Evolutionary conservation across 2,113 vertebrate species (phyloP).

Genomic region (Ceyx cyanopectus): DNA sequence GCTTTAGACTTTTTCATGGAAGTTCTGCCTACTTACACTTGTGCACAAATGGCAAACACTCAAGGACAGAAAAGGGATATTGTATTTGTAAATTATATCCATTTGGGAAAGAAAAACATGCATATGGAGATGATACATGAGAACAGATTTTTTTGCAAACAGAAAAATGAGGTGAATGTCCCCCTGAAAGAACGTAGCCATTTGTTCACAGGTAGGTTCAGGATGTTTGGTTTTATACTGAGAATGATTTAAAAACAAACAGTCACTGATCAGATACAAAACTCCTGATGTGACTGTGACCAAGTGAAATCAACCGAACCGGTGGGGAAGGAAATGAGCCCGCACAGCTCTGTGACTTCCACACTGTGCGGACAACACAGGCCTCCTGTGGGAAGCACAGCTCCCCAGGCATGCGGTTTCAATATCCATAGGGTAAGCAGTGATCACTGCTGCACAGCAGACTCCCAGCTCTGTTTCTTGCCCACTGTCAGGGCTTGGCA

Average conservation of each 20-base stretch:
- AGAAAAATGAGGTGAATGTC: background rate
- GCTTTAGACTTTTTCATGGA: background rate
- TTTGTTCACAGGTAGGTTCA: fast-evolving
- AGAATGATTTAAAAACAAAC: background rate
- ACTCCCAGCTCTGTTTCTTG: background rate
- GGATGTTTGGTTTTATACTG: fast-evolving
- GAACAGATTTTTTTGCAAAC: background rate
- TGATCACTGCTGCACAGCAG: background rate
- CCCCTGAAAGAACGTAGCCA: fast-evolving
- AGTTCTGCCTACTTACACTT: background rate
- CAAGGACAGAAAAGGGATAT: background rate
- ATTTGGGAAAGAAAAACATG: background rate
- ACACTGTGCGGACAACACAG: fast-evolving
- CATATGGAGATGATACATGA: background rate
- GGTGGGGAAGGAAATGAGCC: fast-evolving
- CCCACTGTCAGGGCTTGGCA: background rate
- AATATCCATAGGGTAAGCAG: background rate
- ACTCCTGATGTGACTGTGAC: background rate
- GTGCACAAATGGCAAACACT: background rate
- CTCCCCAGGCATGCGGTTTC: background rate
- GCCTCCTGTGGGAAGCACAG: background rate
- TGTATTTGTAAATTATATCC: background rate
- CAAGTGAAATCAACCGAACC: fast-evolving
- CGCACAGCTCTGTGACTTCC: fast-evolving
- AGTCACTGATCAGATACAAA: background rate